These are phyloP conservation scores for Echiichthys vipera DNA, from an alignment of 2,797 vertebrate species.

Conservation along the genomic window DNA sequence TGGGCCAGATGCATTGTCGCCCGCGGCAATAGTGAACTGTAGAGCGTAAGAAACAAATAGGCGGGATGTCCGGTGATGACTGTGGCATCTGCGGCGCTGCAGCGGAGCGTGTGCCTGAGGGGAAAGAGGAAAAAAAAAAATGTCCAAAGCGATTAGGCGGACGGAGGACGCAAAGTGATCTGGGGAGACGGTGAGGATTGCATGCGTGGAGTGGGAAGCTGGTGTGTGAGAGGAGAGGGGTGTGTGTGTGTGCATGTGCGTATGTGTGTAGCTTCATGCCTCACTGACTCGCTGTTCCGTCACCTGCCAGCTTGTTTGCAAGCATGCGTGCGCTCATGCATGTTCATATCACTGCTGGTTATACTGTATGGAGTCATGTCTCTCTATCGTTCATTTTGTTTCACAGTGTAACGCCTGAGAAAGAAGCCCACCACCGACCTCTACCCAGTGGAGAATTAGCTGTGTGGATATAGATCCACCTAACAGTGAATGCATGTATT, in stretches of 20 bases:
- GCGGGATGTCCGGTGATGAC: conserved; percentile 28
- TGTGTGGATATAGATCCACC: background rate
- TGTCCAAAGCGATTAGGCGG: conserved; percentile 64
- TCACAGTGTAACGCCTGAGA: background rate
- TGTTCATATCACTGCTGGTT: conserved; percentile 26
- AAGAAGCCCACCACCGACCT: background rate
- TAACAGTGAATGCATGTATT: background rate
- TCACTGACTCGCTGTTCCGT: conserved; percentile 32
- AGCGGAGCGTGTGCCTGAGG: conserved; percentile 26
- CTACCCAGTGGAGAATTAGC: background rate
- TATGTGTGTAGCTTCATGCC: conserved; percentile 23
- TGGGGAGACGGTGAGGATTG: conserved; percentile 20
- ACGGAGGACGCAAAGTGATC: conserved; percentile 22
- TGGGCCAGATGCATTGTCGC: conserved; percentile 43
- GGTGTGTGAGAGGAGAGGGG: conserved; percentile 5
- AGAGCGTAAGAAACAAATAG: background rate
- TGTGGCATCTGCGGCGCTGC: conserved; percentile 29
- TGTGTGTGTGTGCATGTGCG: conserved; percentile 7
- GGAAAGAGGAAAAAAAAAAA: conserved; percentile 65
- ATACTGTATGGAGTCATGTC: conserved; percentile 14
- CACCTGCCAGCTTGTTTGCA: conserved; percentile 54
- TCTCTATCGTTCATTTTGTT: conserved; percentile 17
- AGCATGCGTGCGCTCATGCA: conserved; percentile 28
- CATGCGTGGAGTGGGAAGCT: background rate
- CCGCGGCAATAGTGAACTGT: conserved; percentile 53